Percentiles rank a stretch among this genome's conserved stretches.
Evolutionary conservation across 2,888 invertebrate species (phyloP).

Genomic region (Augochlorella aurata): DNA sequence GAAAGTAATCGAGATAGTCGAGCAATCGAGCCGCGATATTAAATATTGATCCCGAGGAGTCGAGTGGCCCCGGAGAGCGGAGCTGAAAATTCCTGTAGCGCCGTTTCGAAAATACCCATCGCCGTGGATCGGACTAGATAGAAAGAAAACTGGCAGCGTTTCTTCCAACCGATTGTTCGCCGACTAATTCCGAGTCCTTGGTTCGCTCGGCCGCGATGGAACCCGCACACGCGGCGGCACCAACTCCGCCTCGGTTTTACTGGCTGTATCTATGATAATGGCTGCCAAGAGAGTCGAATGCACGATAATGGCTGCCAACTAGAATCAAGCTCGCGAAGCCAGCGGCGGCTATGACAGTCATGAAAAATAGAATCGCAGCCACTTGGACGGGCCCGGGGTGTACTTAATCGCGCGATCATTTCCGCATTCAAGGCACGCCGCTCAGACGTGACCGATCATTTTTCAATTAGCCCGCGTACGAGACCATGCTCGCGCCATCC

Average conservation of each 20-base stretch:
- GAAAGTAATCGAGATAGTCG: not conserved
- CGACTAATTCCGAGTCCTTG: conserved; percentile 47
- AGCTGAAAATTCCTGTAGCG: not conserved
- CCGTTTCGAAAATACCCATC: not conserved
- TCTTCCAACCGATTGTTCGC: conserved; percentile 21
- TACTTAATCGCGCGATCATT: not conserved
- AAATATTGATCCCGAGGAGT: conserved; percentile 2
- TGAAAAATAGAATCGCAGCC: conserved; percentile 38
- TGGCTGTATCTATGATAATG: conserved; percentile 50
- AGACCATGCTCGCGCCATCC: not conserved
- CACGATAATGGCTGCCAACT: conserved; percentile 63
- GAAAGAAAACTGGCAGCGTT: conserved; percentile 49
- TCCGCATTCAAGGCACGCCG: not conserved
- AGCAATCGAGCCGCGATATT: conserved; percentile 8
- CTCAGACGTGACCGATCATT: not conserved
- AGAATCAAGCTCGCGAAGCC: conserved; percentile 44
- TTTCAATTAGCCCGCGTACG: not conserved
- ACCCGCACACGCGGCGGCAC: conserved; percentile 19
- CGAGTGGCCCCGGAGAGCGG: not conserved
- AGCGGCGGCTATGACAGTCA: conserved; percentile 21
- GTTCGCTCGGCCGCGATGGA: conserved; percentile 28
- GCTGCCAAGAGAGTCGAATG: conserved; percentile 61
- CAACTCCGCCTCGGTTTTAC: conserved; percentile 50
- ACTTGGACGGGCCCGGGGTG: conserved; percentile 12
- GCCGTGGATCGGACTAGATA: conserved; percentile 23